phyloP scores from a whole-genome alignment of 2,888 invertebrate species.

The Syritta pipiens region DNA sequence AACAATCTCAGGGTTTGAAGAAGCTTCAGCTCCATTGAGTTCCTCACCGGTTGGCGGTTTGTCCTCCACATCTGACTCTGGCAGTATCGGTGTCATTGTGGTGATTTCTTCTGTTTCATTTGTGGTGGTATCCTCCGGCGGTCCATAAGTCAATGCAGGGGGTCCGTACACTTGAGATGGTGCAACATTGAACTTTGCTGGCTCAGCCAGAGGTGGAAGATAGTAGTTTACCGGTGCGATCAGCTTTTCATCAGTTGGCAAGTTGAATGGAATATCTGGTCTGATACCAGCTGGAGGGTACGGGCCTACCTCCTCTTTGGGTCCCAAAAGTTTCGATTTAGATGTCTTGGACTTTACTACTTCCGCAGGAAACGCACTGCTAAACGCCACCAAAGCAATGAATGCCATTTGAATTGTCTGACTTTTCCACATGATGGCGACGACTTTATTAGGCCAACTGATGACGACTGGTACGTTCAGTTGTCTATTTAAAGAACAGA shows the following conservation, averaged over 20 bases:
- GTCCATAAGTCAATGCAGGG: slow-evolving; percentile 60
- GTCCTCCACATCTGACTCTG: too few species aligned
- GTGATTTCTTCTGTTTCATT: too few species aligned
- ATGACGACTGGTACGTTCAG: background rate
- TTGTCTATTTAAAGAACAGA: slow-evolving; percentile 52
- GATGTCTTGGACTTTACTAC: slow-evolving; percentile 8
- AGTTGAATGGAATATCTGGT: slow-evolving; percentile 74
- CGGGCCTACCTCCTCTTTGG: slow-evolving; percentile 66
- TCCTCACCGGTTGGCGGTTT: too few species aligned
- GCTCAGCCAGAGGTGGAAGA: slow-evolving; percentile 70
- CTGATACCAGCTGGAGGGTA: slow-evolving; percentile 75
- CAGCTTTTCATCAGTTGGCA: slow-evolving; percentile 70
- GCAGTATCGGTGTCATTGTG: too few species aligned
- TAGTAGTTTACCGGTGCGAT: slow-evolving; percentile 42
- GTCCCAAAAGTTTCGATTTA: slow-evolving; percentile 19
- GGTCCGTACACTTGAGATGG: slow-evolving; percentile 72
- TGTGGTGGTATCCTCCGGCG: too few species aligned
- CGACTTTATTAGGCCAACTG: slow-evolving; percentile 14
- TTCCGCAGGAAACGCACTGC: slow-evolving; percentile 36
- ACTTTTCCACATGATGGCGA: slow-evolving; percentile 11
- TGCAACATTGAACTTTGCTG: slow-evolving; percentile 74
- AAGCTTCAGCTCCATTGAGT: too few species aligned
- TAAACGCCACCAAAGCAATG: slow-evolving; percentile 8
- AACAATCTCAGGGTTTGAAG: too few species aligned
- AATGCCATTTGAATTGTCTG: background rate